phyloP scores from a whole-genome alignment of 2,888 invertebrate species.

The Molorchus minor region DNA sequence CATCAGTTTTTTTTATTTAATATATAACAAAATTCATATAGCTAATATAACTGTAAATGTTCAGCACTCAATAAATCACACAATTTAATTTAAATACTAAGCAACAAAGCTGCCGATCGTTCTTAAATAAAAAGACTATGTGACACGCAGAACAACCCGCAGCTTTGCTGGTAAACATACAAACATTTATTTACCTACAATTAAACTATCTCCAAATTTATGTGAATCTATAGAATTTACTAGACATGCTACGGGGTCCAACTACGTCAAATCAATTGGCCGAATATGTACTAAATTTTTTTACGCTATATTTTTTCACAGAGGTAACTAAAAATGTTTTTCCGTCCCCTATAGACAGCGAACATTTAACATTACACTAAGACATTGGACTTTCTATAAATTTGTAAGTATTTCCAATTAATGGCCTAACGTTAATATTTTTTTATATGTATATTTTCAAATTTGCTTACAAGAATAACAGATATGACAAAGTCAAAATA shows the following conservation, averaged over 20 bases:
- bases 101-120: conserved; percentile 39
- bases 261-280: conserved; percentile 26
- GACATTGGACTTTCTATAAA: conserved; percentile 12
- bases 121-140: conserved; percentile 35
- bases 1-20: conserved; percentile 40
- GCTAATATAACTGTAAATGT: conserved; percentile 50
- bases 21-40: conserved; percentile 56
- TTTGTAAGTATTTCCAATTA: conserved; percentile 7
- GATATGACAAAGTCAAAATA: conserved; percentile 43
- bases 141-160: conserved; percentile 36
- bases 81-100: conserved; percentile 44
- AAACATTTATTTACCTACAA: conserved; percentile 51
- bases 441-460: conserved; percentile 41
- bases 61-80: conserved; percentile 56
- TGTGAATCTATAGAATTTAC: conserved; percentile 39
- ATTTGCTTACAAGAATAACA: conserved; percentile 40
- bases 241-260: conserved; percentile 37
- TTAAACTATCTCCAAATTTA: conserved; percentile 44
- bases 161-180: conserved; percentile 44
- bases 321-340: background rate
- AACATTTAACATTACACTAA: conserved; percentile 19
- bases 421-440: conserved; percentile 29
- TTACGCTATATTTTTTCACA: background rate
- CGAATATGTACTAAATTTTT: background rate
- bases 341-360: background rate